Evolutionary conservation across 2,888 invertebrate species (phyloP), one percentile per base, ranked within the genome.

Genomic region (Tetragonisca angustula): DNA sequence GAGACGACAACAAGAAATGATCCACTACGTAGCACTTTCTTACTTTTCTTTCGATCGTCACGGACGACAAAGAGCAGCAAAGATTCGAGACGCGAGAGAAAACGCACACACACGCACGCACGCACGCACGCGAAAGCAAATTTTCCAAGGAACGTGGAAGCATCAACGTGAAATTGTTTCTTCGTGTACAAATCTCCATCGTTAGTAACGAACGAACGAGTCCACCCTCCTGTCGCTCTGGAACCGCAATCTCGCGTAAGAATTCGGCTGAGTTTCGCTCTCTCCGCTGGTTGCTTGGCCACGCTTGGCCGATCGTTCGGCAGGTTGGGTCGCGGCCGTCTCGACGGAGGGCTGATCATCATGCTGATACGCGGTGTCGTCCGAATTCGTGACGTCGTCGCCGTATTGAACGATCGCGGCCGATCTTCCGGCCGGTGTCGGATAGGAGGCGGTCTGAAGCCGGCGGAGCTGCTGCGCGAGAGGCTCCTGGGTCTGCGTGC

Each of bases 161-260:
- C 4, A 32, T 32, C 32, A 32, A 32, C 32, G 43, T 43, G 43
- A 43, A 11, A 43, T 43, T 43, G n/a, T 15, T 59, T 2, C n/a
- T 59, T 5, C 11, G 15, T 5, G 4, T 56, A 15, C 15, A 59
- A 59, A 15, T 59, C 13, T 15, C 0, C 56, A 15, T n/a, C 6
- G 59, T 24, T 76, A 91, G 79, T 91, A 93, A 76, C 89, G 91
- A 85, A 91, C 90, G 79, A 90, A 93, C 49, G 92, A 91, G 49
- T 92, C 92, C 84, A 90, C 83, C 79, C 90, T 90, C 62, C 90
- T 89, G 68, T 92, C 89, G 49, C 91, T 92, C 77, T 91, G 92
- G 84, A 89, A 92, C 76, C 91, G 92, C 72, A 90, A 83, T 73
- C 93, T 91, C 50, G 92, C 86, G 76, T 94, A 91, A 27, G 92